Evolutionary conservation across 2,888 invertebrate species (phyloP), one percentile per base, ranked within the genome.

Genomic region (Diarsia rubi): DNA sequence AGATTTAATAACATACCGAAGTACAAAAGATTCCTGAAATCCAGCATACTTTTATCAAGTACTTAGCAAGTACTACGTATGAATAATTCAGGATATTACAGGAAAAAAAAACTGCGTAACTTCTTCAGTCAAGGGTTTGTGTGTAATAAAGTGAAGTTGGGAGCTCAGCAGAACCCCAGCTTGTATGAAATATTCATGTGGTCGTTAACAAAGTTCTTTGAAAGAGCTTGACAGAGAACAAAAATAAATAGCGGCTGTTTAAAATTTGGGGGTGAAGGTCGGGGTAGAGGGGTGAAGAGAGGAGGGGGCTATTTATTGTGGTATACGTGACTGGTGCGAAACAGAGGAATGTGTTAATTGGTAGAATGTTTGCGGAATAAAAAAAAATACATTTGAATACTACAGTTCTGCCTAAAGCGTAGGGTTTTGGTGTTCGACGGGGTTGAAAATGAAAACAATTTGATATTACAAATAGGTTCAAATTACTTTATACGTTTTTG

Each of bases 131-230:
- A 91, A 88, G 89, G 90, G 90, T 89, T 86, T 83, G 83, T 86
- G 84, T 81, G 88, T 86, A 87, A 88, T 88, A 86, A 86, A 88
- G 85, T 82, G 82, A 83, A 85, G 66, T 88, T 83, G 80, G 82
- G 85, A 79, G 80, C 77, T 81, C 64, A 80, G 81, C 81, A 84
- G 84, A 75, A 80, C 83, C 85, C 60, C 75, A 73, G 85, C 78
- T 71, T 75, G 67, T 83, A 90, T 90, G 87, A 90, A 90, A 90
- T 90, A 90, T 90, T 90, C 90, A 90, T 90, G 84, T 77, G 72
- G 81, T 89, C 89, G 90, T 90, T 89, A 90, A 87, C 83, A 81
- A 88, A 87, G 83, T 87, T 86, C 80, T 85, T 75, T 81, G 78
- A 79, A 84, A 81, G 75, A 82, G 83, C 75, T 83, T 86, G 86